Evolutionary conservation across 2,888 invertebrate genomes (phyloP).

Genomic region (Epiblema foenella): DNA sequence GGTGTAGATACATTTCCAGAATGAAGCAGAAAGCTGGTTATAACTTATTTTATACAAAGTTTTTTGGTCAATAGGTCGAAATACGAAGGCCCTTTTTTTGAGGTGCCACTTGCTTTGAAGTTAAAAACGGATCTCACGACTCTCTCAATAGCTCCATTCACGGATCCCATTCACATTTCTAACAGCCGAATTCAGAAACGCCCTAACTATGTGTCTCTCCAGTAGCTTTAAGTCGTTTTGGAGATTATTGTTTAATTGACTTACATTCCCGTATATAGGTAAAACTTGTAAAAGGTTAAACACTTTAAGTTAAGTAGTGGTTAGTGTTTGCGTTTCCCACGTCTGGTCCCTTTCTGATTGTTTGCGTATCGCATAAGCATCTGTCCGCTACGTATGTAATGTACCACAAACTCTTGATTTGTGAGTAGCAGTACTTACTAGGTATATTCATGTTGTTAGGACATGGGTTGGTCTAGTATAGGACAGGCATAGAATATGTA

Average conservation of each 20-base stretch:
- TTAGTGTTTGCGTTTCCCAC: conserved; percentile 69
- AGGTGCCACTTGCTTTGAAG: conserved; percentile 5
- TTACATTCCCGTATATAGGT: conserved; percentile 38
- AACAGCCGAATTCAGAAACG: background rate
- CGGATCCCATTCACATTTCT: conserved; percentile 23
- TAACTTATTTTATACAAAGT: background rate
- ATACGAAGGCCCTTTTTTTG: conserved; percentile 1
- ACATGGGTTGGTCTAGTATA: background rate
- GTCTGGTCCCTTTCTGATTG: conserved; percentile 57
- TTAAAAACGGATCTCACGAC: conserved; percentile 27
- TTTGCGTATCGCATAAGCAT: conserved; percentile 47
- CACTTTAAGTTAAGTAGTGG: conserved; percentile 51
- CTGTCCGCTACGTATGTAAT: conserved; percentile 25
- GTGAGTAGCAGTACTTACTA: background rate
- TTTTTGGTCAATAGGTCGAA: conserved; percentile 21
- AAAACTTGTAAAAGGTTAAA: conserved; percentile 43
- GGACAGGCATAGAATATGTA: too few relatives aligned
- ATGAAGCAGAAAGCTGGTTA: background rate
- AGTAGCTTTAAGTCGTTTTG: conserved; percentile 7
- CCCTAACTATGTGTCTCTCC: background rate
- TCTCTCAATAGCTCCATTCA: conserved; percentile 15
- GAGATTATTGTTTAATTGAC: conserved; percentile 22
- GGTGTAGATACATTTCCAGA: background rate
- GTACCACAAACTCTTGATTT: conserved; percentile 23
- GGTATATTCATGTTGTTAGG: background rate